These are phyloP conservation scores for Archocentrus centrarchus DNA, from an alignment of 2,113 vertebrate species.

Conservation along the genomic window DNA sequence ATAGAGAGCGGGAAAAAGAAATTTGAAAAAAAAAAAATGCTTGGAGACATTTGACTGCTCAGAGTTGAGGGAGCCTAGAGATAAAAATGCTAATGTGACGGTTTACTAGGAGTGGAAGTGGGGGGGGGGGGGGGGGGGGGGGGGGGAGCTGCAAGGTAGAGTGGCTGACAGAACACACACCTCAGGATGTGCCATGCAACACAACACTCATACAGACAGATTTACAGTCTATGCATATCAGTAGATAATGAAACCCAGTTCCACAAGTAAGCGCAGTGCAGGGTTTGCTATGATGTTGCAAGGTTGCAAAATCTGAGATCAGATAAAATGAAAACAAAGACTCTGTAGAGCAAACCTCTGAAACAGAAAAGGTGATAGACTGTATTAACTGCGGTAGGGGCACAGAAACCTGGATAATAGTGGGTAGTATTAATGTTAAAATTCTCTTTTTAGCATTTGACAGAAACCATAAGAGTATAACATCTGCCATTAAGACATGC, in stretches of 20 bases:
- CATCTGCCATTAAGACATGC: constrained; percentile 19
- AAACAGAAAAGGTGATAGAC: not conserved
- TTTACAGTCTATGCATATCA: constrained; percentile 48
- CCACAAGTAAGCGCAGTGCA: constrained; percentile 2
- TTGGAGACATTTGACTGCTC: constrained; percentile 81
- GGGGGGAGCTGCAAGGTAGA: constrained; percentile 64
- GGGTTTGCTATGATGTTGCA: constrained; percentile 31
- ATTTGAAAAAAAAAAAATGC: not conserved
- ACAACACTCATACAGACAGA: not conserved
- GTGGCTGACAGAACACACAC: constrained; percentile 83
- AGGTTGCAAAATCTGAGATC: constrained; percentile 37
- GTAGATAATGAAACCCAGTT: constrained; percentile 47
- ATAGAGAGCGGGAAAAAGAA: not conserved
- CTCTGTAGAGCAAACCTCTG: not conserved
- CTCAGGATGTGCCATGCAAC: constrained; percentile 73
- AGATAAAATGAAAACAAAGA: constrained; percentile 40
- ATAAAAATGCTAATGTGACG: constrained; percentile 75
- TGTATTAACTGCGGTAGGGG: not conserved
- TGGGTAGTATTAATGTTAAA: not conserved
- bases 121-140: too few relatives aligned
- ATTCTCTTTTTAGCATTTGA: not conserved
- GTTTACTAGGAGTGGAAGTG: constrained; percentile 52
- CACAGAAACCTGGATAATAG: not conserved
- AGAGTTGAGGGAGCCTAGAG: constrained; percentile 82
- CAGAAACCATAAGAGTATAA: not conserved